A percentile compares a stretch with the other conserved stretches of the same genome.
Evolutionary conservation across 2,888 invertebrate species (phyloP).

Genomic region (Spicauda simplicius): DNA sequence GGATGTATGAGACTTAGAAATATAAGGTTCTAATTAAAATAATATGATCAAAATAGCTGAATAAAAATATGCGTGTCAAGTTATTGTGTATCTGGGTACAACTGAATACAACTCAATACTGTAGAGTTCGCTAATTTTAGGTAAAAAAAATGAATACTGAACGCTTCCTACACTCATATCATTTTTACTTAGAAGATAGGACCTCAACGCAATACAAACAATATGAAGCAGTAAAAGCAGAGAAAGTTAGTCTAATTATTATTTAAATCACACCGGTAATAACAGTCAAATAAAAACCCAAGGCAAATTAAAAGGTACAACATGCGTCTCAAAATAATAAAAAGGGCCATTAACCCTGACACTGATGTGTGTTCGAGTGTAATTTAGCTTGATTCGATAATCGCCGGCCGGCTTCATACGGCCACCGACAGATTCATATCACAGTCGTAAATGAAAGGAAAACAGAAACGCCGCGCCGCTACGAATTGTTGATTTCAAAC

Average conservation of each 20-base stretch:
- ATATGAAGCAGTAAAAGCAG: not conserved
- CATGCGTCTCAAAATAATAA: constrained; percentile 26
- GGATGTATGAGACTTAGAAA: too few species aligned
- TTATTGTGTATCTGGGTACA: too few species aligned
- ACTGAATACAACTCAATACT: too few species aligned
- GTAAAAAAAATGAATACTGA: too few species aligned
- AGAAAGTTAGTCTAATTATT: constrained; percentile 7
- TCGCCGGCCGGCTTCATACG: constrained; percentile 29
- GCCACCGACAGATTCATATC: constrained; percentile 41
- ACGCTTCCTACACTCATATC: too few species aligned
- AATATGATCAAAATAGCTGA: too few species aligned
- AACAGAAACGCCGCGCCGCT: constrained; percentile 49
- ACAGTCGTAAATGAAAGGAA: constrained; percentile 55
- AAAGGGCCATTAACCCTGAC: constrained; percentile 35
- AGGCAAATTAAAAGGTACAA: constrained; percentile 30
- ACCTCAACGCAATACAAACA: not conserved
- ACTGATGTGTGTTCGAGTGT: constrained; percentile 48
- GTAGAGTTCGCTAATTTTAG: too few species aligned
- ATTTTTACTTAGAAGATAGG: not conserved
- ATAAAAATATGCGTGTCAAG: too few species aligned
- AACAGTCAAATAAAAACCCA: constrained; percentile 13
- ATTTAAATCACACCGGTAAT: constrained; percentile 6
- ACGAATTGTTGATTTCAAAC: constrained; percentile 55
- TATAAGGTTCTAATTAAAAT: too few species aligned
- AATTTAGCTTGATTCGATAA: constrained; percentile 41